Percentiles rank a stretch among this genome's conserved stretches.
Evolutionary conservation across 2,797 vertebrate species (phyloP).

Genomic region (Hephaestus fuliginosus): DNA sequence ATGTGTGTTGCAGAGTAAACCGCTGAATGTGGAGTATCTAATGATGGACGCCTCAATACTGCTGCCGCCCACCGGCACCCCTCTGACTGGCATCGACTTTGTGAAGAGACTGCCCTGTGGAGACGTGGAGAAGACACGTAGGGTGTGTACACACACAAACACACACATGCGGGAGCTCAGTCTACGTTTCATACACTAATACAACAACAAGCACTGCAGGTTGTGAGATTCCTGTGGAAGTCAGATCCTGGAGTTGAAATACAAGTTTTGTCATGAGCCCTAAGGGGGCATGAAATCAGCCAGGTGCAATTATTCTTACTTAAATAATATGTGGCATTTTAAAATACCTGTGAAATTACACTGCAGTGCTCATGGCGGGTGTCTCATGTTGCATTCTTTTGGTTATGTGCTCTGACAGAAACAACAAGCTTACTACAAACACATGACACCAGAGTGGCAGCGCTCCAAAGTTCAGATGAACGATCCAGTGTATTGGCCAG

Average conservation of each 20-base stretch:
- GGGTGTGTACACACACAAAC: slow-evolving; percentile 83
- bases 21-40: slow-evolving; percentile 98
- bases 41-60: slow-evolving; percentile 99
- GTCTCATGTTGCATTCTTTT: background rate
- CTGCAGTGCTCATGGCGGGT: background rate
- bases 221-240: background rate
- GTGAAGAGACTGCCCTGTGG: slow-evolving; percentile 97
- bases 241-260: background rate
- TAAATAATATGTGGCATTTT: background rate
- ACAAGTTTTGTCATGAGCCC: background rate
- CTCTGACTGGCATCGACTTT: slow-evolving; percentile 97
- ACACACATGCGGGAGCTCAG: slow-evolving; percentile 5
- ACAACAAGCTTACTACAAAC: background rate
- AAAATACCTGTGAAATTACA: background rate
- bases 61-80: slow-evolving; percentile 96
- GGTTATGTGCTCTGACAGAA: background rate
- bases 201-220: background rate
- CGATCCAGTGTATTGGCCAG: background rate
- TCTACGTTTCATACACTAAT: background rate
- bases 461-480: background rate
- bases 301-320: background rate
- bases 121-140: slow-evolving; percentile 95
- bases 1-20: slow-evolving; percentile 90
- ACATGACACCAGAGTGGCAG: background rate
- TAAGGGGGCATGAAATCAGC: background rate